phyloP scores from a whole-genome alignment of 2,797 vertebrate species.

The Chrosomus eos region DNA sequence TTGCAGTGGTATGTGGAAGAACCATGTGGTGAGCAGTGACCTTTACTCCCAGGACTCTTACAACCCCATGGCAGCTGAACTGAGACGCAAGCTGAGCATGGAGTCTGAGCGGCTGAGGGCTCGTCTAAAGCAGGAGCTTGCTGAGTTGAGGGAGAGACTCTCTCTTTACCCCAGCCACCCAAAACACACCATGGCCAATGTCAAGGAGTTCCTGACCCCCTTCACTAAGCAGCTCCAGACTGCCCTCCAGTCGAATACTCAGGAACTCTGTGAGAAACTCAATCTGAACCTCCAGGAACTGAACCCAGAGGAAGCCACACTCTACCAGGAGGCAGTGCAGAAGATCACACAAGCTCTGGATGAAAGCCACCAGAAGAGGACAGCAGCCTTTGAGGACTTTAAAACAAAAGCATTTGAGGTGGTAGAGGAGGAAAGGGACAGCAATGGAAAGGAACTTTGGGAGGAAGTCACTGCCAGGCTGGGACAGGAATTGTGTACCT shows the following conservation, averaged over 20 bases:
- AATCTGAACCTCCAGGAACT: slow-evolving; percentile 67
- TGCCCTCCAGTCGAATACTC: slow-evolving; percentile 71
- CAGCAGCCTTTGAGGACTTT: slow-evolving; percentile 71
- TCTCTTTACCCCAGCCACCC: slow-evolving; percentile 65
- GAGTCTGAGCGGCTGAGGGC: slow-evolving; percentile 75
- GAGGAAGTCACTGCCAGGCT: slow-evolving; percentile 70
- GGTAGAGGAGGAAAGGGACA: slow-evolving; percentile 66
- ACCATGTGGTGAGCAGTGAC: slow-evolving; percentile 69
- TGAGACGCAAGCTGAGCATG: slow-evolving; percentile 71
- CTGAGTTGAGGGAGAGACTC: slow-evolving; percentile 74
- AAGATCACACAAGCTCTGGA: slow-evolving; percentile 72
- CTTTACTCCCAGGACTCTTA: slow-evolving; percentile 67
- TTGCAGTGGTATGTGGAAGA: slow-evolving; percentile 75
- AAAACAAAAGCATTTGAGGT: slow-evolving; percentile 61
- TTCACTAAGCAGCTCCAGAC: slow-evolving; percentile 74
- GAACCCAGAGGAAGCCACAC: slow-evolving; percentile 54
- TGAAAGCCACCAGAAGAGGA: slow-evolving; percentile 64
- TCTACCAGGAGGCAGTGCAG: slow-evolving; percentile 66
- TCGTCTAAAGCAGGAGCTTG: slow-evolving; percentile 76
- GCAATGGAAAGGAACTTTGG: slow-evolving; percentile 61
- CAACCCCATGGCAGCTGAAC: slow-evolving; percentile 69
- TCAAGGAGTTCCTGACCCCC: slow-evolving; percentile 72
- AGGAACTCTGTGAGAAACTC: slow-evolving; percentile 74
- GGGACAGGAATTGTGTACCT: slow-evolving; percentile 69
- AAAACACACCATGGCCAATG: slow-evolving; percentile 60